Evolutionary conservation across 2,888 invertebrate genomes (phyloP), one percentile per base, ranked within the genome.

Genomic region (Ichneumon xanthorius): DNA sequence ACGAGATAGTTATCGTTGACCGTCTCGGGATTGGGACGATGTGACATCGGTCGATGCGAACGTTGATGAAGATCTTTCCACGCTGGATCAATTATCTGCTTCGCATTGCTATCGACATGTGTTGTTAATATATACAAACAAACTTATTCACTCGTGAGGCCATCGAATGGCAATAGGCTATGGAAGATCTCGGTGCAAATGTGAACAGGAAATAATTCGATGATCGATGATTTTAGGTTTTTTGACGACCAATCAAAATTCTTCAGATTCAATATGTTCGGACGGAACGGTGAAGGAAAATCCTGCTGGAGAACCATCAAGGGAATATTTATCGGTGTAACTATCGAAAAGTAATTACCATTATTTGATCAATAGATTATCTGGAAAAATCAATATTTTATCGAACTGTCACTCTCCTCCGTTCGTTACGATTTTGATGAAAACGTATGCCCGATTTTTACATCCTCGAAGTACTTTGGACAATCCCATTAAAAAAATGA

Each of bases 1-100:
- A 67, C 16, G 63, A 58, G 61, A 70, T 65, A 78, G 81, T 85
- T 78, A 78, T 70, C 78, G 45, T 40, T 65, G 68, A 77, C n/a
- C 53, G 72, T 68, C 63, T 37, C 7, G 55, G 58, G 48, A 77
- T 77, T 55, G 19, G 67, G 37, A 67, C 5, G 40, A 77, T 53
- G 45, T 61, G 7, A 40, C 26, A 67, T 77, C 26, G 63, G 33
- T 14, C 30, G 65, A 76, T 65, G 11, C 2, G 6, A 53, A 63
- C 33, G 65, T 76, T 65, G 50, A 63, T 50, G 19, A 5, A 4
- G 4, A 75, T 26, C 11, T 65, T 16, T 26, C n/a, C 16, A 26
- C 2, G 30, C n/a, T 14, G n/a, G 40, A 48, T 45, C 19, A 30
- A 75, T 75, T 30, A 48, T 63, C 33, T 6, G 26, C 11, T 4